Evolutionary conservation across 2,113 vertebrate genomes (phyloP), one percentile per base, ranked within the genome.

Genomic region (Balaeniceps rex): DNA sequence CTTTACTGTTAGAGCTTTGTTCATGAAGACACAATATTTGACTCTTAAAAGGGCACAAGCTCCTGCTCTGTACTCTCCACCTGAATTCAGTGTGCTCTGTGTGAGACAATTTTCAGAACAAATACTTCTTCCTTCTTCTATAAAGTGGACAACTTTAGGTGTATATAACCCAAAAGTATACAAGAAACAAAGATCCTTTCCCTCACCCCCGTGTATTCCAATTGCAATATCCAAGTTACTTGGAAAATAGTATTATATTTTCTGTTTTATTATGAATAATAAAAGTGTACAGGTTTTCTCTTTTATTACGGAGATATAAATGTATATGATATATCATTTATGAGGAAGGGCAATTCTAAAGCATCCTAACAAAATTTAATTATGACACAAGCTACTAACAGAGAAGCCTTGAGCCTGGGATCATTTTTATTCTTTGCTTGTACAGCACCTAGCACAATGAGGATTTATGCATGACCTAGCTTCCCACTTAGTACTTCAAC

Each of bases 1-100:
- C 96, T 97, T 97, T 96, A 79, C 97, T 95, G 33, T 91, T 83
- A 87, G 92, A 94, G 92, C 81, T 95, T 96, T 98, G 97, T 96
- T 97, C 96, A 81, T 69, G 77, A 88, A 97, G 94, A 96, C 83
- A 96, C 90, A 94, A 92, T 96, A 96, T 97, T 98, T 95, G 81
- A 95, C 97, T 98, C 93, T 97, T 96, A 80, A 93, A 93, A 96
- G 87, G 94, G 94, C 95, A 96, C 92, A 89, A 95, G 90, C 85
- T 97, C 84, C 90, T 90, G 72, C 96, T 95, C 95, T 83, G 87
- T 96, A 42, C 83, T 84, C 65, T 92, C 92, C 93, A 98, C 33
- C 66, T 97, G 96, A 97, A 97, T 94, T 97, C 87, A 80, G 88
- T 51, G 66, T 93, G 70, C 57, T 97, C 87, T 3, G 24, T 82